phyloP scores from a whole-genome alignment of 2,888 invertebrate genomes.

The Sarcophaga carnaria region DNA sequence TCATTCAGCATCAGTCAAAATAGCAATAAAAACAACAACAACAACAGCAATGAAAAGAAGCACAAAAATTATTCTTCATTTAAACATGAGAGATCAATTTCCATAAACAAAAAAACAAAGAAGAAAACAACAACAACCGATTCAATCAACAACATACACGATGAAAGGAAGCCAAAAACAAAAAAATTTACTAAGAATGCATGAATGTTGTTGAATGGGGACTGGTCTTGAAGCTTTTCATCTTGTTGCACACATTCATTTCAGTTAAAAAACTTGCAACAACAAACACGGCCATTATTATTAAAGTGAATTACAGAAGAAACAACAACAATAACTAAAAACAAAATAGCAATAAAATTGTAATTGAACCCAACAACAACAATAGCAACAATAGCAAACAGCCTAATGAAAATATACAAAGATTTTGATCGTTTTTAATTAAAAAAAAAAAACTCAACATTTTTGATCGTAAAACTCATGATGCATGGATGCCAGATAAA shows the following conservation, averaged over 20 bases:
- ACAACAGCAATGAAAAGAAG: constrained; percentile 12
- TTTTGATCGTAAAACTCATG: no score
- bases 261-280: constrained; percentile 7
- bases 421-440: constrained; percentile 54
- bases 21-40: neutral
- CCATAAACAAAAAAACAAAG: constrained; percentile 27
- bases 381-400: neutral
- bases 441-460: neutral
- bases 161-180: constrained; percentile 4
- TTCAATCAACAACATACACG: constrained; percentile 31
- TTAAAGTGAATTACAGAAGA: constrained; percentile 6
- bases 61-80: constrained; percentile 56
- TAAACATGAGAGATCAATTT: constrained; percentile 68
- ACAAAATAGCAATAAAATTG: constrained; percentile 15
- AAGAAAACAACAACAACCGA: constrained; percentile 16
- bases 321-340: constrained; percentile 26
- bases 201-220: neutral
- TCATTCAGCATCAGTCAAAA: neutral
- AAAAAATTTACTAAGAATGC: neutral
- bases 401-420: constrained; percentile 17
- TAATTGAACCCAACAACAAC: constrained; percentile 43
- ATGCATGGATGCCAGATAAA: no score
- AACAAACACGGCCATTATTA: constrained; percentile 18
- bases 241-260: neutral
- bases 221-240: neutral